Percentiles rank a stretch among this genome's conserved stretches.
phyloP scores from a whole-genome alignment of 2,113 vertebrate species.

The Pseudorhombus dupliciocellatus region DNA sequence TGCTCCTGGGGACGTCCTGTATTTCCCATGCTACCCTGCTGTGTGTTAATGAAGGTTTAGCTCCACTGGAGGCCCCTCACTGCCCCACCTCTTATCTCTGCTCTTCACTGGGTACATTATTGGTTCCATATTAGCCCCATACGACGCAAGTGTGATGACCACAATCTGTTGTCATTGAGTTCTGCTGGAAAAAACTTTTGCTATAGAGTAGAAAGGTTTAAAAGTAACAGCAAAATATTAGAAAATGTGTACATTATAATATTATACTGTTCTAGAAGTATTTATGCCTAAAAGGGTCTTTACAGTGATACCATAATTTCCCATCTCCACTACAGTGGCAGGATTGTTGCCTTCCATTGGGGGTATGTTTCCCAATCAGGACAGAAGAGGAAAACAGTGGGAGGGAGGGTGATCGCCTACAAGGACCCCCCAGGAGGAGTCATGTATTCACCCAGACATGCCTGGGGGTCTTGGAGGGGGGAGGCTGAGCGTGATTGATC shows the following conservation, averaged over 20 bases:
- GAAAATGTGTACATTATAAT: background rate
- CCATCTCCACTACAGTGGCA: conserved; percentile 13
- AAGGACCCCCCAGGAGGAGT: conserved; percentile 73
- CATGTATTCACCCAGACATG: conserved; percentile 73
- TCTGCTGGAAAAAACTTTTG: background rate
- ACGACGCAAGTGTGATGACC: background rate
- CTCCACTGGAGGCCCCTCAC: conserved; percentile 61
- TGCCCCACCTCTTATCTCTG: conserved; percentile 43
- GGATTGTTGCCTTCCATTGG: conserved; percentile 25
- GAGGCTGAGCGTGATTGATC: conserved; percentile 73
- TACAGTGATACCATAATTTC: background rate
- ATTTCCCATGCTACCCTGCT: conserved; percentile 78
- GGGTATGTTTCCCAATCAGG: conserved; percentile 36
- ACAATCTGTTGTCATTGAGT: background rate
- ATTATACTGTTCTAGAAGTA: background rate
- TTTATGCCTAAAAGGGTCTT: background rate
- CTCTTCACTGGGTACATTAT: conserved; percentile 48
- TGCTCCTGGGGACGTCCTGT: conserved; percentile 64
- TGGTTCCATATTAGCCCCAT: conserved; percentile 51
- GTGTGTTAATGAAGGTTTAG: conserved; percentile 78
- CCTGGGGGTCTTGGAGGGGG: conserved; percentile 56
- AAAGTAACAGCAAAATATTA: no score
- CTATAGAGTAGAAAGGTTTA: no score
- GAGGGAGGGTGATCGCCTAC: conserved; percentile 70
- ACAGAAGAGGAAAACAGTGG: conserved; percentile 58